phyloP scores from a whole-genome alignment of 2,888 invertebrate species.

The Diaprepes abbreviatus region DNA sequence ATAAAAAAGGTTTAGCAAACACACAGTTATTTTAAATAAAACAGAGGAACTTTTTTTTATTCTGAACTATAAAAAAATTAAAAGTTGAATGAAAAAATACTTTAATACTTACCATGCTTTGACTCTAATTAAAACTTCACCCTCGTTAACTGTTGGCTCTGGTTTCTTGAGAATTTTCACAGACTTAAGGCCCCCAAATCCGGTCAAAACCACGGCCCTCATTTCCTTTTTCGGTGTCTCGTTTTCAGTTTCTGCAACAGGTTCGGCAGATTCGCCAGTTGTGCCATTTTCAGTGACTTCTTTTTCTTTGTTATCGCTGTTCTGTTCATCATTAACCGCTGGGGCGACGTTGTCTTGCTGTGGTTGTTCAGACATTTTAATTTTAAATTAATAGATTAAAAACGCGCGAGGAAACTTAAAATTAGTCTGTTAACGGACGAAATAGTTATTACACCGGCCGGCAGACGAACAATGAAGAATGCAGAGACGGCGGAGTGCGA shows the following conservation, averaged over 20 bases:
- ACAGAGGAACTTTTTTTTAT: too few relatives aligned
- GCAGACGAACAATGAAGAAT: slow-evolving; percentile 59
- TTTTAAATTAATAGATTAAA: slow-evolving; percentile 21
- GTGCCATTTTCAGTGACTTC: slow-evolving; percentile 67
- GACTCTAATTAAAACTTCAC: slow-evolving; percentile 86
- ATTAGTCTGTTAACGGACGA: slow-evolving; percentile 31
- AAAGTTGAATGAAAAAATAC: slow-evolving; percentile 29
- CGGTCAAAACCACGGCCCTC: slow-evolving; percentile 86
- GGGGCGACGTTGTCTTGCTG: slow-evolving; percentile 54
- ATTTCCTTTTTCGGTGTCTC: slow-evolving; percentile 81
- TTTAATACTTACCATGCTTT: slow-evolving; percentile 84
- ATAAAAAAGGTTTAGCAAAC: too few relatives aligned
- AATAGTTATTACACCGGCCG: slow-evolving; percentile 43
- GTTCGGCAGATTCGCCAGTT: slow-evolving; percentile 65
- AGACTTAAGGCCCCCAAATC: slow-evolving; percentile 88
- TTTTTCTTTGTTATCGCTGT: slow-evolving; percentile 54
- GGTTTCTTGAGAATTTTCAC: slow-evolving; percentile 87
- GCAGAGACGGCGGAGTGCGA: slow-evolving; percentile 37
- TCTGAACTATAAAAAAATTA: too few relatives aligned
- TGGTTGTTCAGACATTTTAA: slow-evolving; percentile 58
- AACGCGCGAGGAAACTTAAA: slow-evolving; percentile 23
- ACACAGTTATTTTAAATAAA: too few relatives aligned
- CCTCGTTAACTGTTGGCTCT: slow-evolving; percentile 79
- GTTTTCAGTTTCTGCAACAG: slow-evolving; percentile 64
- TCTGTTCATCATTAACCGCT: slow-evolving; percentile 53